Base-by-base conservation (phyloP, 2,113 vertebrate species). In the Ariopsis seemanni region DNA sequence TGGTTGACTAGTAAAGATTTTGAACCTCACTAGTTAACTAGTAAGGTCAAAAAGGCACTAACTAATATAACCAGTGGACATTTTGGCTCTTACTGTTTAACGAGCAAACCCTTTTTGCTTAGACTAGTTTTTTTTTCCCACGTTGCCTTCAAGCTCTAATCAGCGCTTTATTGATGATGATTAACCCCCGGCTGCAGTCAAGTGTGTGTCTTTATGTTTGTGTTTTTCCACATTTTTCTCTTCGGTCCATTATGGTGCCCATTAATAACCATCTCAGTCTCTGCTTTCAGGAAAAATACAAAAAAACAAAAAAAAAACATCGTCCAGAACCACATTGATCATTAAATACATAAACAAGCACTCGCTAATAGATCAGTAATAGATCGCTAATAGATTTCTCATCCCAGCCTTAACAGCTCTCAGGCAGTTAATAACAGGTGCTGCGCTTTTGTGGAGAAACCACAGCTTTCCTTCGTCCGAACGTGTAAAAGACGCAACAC, bases 331-430 rank as follows among this genome's bases (percentile, higher is more conserved):
- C 67, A 83, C 69, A 83, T 77, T 87, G 86, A 87, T 83, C 86
- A 69, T n/a, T 55, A 62, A 25, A 81, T 85, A 71, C 89, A 89
- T 82, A 88, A 90, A 87, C 86, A 89, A 82, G 78, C 60, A 53
- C 89, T 53, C 67, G 86, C 89, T 89, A 89, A 88, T 85, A 87
- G 86, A 83, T 85, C 65, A 42, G 2, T 42, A 42, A 42, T 4
- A 42, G 4, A 42, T 53, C 67, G 86, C 89, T 89, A 89, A 88
- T 85, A 87, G 86, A 83, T 83, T 65, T 85, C 71, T 79, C 62
- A 42, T 88, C 82, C 25, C 30, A 20, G 85, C 60, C 48, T 79
- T 85, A 87, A 87, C 77, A 82, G 82, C 82, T 58, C 86, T 89
- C 52, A 8, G 82, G 78, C 34, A 17, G 55, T 67, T 89, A 85